These are phyloP conservation scores for Fregata magnificens DNA, from an alignment of 2,113 vertebrate species.

Conservation along the genomic window DNA sequence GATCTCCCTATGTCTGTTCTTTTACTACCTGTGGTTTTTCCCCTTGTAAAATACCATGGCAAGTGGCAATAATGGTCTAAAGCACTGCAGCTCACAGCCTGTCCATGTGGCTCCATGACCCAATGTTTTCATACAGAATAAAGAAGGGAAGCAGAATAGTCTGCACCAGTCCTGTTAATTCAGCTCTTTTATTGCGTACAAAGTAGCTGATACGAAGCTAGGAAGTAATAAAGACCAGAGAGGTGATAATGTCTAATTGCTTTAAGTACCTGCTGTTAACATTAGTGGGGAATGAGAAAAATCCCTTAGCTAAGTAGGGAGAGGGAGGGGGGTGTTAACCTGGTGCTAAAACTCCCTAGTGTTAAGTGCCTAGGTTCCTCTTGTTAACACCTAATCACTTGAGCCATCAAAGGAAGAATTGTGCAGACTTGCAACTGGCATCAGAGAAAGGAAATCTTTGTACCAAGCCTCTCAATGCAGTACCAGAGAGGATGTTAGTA, in stretches of 20 bases:
- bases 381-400: conserved; percentile 8
- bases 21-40: neutral
- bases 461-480: neutral
- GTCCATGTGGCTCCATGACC: conserved; percentile 14
- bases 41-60: neutral
- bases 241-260: neutral
- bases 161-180: conserved; percentile 7
- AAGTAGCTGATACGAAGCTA: neutral
- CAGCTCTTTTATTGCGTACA: neutral
- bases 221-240: conserved; percentile 40
- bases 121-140: conserved; percentile 60
- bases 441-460: neutral
- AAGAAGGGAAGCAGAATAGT: neutral
- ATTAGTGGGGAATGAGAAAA: conserved; percentile 11
- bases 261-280: conserved; percentile 26
- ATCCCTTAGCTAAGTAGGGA: neutral
- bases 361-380: neutral
- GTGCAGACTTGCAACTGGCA: neutral
- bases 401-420: neutral
- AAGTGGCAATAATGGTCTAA: neutral
- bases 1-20: neutral
- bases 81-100: neutral
- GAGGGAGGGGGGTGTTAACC: neutral
- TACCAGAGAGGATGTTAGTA: neutral
- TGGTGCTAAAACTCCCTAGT: neutral